Conservation (phyloP, 2,888 invertebrate genomes). For the Pterobdella sp. region DNA sequence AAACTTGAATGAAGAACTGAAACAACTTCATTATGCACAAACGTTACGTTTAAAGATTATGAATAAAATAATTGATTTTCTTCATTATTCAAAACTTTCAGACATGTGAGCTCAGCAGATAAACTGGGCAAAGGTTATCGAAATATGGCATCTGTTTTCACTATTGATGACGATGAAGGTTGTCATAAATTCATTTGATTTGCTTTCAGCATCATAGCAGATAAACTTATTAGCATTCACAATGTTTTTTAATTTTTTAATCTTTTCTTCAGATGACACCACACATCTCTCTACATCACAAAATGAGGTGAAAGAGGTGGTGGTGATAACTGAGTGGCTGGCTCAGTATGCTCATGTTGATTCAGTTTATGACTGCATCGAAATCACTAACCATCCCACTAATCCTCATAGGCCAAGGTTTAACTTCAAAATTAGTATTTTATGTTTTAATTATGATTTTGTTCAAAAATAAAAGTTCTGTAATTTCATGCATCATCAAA, state of each 20-base stretch:
- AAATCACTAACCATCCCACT: background rate
- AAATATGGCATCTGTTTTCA: slow-evolving; percentile 83
- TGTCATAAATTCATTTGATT: too few relatives aligned
- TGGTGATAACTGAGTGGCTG: slow-evolving; percentile 15
- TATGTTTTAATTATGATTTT: too few relatives aligned
- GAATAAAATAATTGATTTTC: too few relatives aligned
- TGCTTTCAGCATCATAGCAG: background rate
- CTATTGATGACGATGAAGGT: slow-evolving; percentile 68
- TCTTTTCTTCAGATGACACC: slow-evolving; percentile 7
- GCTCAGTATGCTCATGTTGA: background rate
- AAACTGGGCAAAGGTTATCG: slow-evolving; percentile 72
- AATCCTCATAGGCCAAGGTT: slow-evolving; percentile 16
- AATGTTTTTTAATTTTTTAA: background rate
- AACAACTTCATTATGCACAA: too few relatives aligned
- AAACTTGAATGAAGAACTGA: too few relatives aligned
- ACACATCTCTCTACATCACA: slow-evolving; percentile 6
- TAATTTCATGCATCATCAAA: too few relatives aligned
- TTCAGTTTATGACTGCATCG: slow-evolving; percentile 24
- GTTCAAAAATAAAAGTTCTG: too few relatives aligned
- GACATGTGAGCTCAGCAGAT: slow-evolving; percentile 74
- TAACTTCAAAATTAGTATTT: too few relatives aligned
- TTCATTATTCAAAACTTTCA: too few relatives aligned
- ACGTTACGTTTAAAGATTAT: too few relatives aligned
- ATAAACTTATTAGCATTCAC: background rate
- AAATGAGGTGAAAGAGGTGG: slow-evolving; percentile 22